A percentile compares a stretch with the other conserved stretches of the same genome.
Conservation (phyloP, 2,113 vertebrate species). For the Peromyscus maniculatus region DNA sequence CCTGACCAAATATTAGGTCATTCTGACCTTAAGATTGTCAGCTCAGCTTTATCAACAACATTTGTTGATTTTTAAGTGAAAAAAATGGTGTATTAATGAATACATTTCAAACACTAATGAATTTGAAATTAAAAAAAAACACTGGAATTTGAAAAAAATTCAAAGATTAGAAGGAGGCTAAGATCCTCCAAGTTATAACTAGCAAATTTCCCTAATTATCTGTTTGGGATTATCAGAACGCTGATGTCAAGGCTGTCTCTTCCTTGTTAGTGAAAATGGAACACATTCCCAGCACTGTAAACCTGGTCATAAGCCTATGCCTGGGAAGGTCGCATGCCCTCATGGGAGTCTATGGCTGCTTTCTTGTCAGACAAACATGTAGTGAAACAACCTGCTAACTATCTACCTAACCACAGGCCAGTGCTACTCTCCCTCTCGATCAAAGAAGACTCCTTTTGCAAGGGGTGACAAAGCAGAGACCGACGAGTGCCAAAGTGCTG, state of each 20-base stretch:
- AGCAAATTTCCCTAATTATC: neutral
- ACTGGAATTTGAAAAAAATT: slow-evolving; percentile 29
- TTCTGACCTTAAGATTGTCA: neutral
- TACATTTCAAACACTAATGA: slow-evolving; percentile 15
- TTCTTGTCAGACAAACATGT: neutral
- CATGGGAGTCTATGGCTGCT: neutral
- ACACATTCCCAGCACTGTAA: neutral
- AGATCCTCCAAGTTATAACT: neutral
- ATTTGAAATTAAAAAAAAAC: slow-evolving; percentile 14
- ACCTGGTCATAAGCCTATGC: neutral
- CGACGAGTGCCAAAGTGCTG: neutral
- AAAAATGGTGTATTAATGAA: neutral
- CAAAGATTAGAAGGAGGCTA: neutral
- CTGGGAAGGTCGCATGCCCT: neutral
- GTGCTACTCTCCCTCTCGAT: neutral
- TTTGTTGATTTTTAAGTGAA: slow-evolving; percentile 9
- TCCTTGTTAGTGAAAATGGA: neutral
- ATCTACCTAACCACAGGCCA: neutral
- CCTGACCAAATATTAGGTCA: neutral
- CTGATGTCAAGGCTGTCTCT: neutral
- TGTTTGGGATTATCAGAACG: neutral
- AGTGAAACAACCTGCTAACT: neutral
- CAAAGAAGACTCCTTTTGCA: neutral
- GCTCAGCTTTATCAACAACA: neutral
- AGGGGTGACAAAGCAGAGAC: neutral